These are phyloP conservation scores for Conchocele bisecta DNA, from an alignment of 2,888 invertebrate species.

Conservation along the genomic window DNA sequence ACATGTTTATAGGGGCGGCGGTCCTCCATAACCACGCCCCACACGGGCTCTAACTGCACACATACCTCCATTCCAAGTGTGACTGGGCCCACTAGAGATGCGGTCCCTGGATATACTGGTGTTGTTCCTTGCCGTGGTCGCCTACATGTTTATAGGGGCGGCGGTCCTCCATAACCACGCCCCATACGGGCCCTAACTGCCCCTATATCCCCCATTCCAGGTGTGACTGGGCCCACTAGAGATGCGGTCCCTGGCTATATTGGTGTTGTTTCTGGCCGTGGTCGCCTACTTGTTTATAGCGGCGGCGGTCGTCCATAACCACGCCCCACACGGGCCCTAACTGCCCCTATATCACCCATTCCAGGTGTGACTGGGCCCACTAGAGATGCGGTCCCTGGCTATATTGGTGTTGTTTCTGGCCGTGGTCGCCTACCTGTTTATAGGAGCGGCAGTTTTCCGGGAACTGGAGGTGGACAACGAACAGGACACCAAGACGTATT, in stretches of 20 bases:
- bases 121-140: constrained; percentile 33
- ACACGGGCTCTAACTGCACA: too few species aligned
- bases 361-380: too few species aligned
- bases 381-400: constrained; percentile 49
- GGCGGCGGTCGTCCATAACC: constrained; percentile 51
- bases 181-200: too few species aligned
- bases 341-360: too few species aligned
- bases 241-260: constrained; percentile 45
- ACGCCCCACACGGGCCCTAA: too few species aligned
- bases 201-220: too few species aligned
- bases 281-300: constrained; percentile 54
- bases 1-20: constrained; percentile 53
- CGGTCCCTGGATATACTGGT: constrained; percentile 42
- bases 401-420: constrained; percentile 31
- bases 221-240: too few species aligned
- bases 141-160: constrained; percentile 53
- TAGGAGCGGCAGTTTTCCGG: constrained; percentile 52
- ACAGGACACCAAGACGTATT: constrained; percentile 34
- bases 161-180: constrained; percentile 53
- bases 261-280: constrained; percentile 30
- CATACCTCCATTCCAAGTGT: too few species aligned
- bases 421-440: constrained; percentile 50
- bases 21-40: too few species aligned
- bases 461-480: constrained; percentile 49
- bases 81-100: too few species aligned